Percentiles rank a stretch among this genome's conserved stretches.
These are phyloP conservation scores for Sesia apiformis DNA, from an alignment of 2,888 invertebrate genomes.

Conservation along the genomic window DNA sequence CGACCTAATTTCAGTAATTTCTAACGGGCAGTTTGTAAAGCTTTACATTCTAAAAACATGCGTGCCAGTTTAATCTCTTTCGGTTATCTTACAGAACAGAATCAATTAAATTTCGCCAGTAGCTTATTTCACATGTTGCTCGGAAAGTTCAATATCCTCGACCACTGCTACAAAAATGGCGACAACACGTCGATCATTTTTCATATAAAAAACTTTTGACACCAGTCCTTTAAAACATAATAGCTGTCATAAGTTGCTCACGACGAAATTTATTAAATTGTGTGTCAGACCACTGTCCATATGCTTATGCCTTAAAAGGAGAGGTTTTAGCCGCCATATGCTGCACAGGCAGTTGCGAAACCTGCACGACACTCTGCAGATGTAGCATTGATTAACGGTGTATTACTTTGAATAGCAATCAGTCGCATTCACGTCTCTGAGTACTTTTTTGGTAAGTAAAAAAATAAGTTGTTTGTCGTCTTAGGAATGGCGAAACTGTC, in stretches of 20 bases:
- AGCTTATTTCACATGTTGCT: neutral
- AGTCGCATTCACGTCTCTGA: constrained; percentile 28
- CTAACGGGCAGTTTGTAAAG: too few relatives aligned
- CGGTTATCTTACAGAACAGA: too few relatives aligned
- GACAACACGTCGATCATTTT: constrained; percentile 16
- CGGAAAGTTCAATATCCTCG: constrained; percentile 2
- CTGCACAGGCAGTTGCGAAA: constrained; percentile 34
- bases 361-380: constrained; percentile 35
- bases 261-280: constrained; percentile 38
- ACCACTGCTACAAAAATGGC: constrained; percentile 11
- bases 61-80: too few relatives aligned
- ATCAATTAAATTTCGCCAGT: too few relatives aligned
- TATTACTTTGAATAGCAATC: constrained; percentile 45
- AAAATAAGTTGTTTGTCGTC: neutral
- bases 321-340: constrained; percentile 60
- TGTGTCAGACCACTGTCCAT: constrained; percentile 35
- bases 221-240: constrained; percentile 12
- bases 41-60: too few relatives aligned
- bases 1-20: too few relatives aligned
- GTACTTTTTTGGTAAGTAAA: neutral
- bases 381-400: constrained; percentile 55
- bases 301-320: constrained; percentile 50
- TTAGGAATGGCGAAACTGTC: constrained; percentile 2
- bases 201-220: constrained; percentile 14
- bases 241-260: constrained; percentile 20